Evolutionary conservation across 1,140 invertebrate species (phyloP).

Genomic region (Drosophila cardini): DNA sequence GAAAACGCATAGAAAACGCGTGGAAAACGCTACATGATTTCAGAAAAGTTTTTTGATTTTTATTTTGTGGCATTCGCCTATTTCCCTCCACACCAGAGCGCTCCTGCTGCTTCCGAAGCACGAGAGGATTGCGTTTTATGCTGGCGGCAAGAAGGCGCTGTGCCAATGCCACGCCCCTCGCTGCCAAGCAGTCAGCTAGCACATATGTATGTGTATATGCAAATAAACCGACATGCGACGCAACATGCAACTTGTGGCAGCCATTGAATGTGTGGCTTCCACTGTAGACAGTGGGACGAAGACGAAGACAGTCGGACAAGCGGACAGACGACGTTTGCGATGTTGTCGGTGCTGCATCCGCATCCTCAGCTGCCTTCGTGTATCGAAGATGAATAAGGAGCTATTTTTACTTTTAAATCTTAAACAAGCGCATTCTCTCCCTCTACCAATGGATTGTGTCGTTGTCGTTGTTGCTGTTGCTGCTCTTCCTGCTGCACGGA

Average conservation of each 20-base stretch:
- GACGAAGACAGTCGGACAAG: not conserved
- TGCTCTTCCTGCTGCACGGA: slow-evolving; percentile 25
- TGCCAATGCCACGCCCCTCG: not conserved
- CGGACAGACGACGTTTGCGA: slow-evolving; percentile 1
- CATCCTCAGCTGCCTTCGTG: slow-evolving; percentile 59
- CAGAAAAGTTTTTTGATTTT: slow-evolving; percentile 16
- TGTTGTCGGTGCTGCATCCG: slow-evolving; percentile 36
- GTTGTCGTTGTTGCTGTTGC: slow-evolving; percentile 14
- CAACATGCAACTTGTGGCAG: slow-evolving; percentile 67
- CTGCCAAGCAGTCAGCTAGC: slow-evolving; percentile 38
- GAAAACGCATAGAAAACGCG: slow-evolving; percentile 9
- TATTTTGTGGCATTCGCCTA: slow-evolving; percentile 49
- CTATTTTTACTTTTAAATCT: slow-evolving; percentile 84
- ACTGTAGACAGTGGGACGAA: slow-evolving; percentile 26
- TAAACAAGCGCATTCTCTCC: slow-evolving; percentile 43
- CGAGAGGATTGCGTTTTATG: slow-evolving; percentile 33
- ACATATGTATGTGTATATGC: slow-evolving; percentile 51
- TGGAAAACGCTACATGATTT: slow-evolving; percentile 1
- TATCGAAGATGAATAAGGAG: slow-evolving; percentile 82
- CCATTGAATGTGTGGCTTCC: slow-evolving; percentile 11
- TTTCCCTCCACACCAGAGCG: slow-evolving; percentile 33
- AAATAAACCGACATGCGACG: slow-evolving; percentile 76
- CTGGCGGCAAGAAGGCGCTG: slow-evolving; percentile 40
- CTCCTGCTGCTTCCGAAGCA: slow-evolving; percentile 3
- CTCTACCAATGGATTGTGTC: slow-evolving; percentile 26